phyloP scores from a whole-genome alignment of 2,113 vertebrate species.

The Apteryx owenii region DNA sequence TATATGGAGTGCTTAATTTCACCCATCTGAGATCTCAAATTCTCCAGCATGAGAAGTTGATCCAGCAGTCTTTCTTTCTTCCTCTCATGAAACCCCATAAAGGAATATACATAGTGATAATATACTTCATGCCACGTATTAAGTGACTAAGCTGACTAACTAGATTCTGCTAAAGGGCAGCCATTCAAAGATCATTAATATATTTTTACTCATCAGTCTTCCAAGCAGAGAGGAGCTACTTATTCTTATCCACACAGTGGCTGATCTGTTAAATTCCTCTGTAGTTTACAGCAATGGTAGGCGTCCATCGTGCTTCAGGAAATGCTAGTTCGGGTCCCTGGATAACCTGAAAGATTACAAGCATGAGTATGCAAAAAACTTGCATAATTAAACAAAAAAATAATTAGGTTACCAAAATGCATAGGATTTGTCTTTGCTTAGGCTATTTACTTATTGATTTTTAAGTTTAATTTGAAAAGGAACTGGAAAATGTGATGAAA shows the following conservation, averaged over 20 bases:
- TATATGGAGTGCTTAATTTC: not conserved
- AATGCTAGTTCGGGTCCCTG: not conserved
- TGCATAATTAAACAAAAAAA: conserved; percentile 58
- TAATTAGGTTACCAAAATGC: conserved; percentile 1
- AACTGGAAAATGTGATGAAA: not conserved
- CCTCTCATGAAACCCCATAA: not conserved
- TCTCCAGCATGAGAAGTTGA: not conserved
- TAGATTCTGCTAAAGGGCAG: not conserved
- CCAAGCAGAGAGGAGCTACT: not conserved
- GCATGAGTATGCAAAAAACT: not conserved
- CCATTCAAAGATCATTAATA: not conserved
- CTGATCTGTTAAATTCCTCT: not conserved
- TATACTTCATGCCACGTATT: conserved; percentile 8
- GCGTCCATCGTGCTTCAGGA: conserved; percentile 12
- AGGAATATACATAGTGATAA: not conserved
- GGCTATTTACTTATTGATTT: not conserved
- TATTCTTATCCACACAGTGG: not conserved
- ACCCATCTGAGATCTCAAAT: not conserved
- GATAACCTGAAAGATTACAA: conserved; percentile 22
- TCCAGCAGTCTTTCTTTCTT: not conserved
- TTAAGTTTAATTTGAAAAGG: conserved; percentile 6
- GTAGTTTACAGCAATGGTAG: not conserved
- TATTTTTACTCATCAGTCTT: not conserved
- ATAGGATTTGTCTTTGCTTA: not conserved
- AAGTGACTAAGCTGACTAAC: conserved; percentile 7